Conservation (phyloP, 2,888 invertebrate species). For the Tenodera sinensis region DNA sequence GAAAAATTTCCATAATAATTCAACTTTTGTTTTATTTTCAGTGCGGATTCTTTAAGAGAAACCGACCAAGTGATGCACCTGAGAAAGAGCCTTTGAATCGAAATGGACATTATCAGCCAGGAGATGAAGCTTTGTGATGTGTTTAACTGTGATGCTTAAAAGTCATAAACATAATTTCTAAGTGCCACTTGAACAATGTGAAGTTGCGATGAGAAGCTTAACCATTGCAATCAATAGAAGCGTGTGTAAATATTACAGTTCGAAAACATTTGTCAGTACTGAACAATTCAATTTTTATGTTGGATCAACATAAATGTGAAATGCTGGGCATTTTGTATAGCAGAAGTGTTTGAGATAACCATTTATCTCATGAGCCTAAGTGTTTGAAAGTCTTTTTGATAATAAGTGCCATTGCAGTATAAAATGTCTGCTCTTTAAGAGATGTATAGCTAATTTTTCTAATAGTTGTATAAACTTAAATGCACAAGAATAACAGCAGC, state of each 20-base stretch:
- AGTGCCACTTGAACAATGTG: neutral
- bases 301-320: neutral
- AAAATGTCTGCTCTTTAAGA: neutral
- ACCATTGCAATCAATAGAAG: neutral
- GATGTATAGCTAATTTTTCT: neutral
- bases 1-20: neutral
- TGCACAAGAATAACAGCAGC: neutral
- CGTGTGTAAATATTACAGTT: neutral
- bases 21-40: slow-evolving; percentile 45
- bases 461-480: neutral
- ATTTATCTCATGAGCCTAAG: neutral
- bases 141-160: neutral
- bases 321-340: neutral
- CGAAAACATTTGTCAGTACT: neutral
- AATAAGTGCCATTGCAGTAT: neutral
- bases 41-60: slow-evolving; percentile 92
- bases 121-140: slow-evolving; percentile 70
- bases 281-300: neutral
- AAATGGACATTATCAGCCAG: slow-evolving; percentile 62
- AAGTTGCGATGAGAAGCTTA: neutral
- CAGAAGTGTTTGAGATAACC: neutral
- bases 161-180: neutral
- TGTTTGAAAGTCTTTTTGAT: neutral
- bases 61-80: slow-evolving; percentile 74
- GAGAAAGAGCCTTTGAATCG: slow-evolving; percentile 82